Percentiles rank a stretch among this genome's conserved stretches.
Conservation (phyloP, 2,113 vertebrate species). For the Trematomus loennbergii region DNA sequence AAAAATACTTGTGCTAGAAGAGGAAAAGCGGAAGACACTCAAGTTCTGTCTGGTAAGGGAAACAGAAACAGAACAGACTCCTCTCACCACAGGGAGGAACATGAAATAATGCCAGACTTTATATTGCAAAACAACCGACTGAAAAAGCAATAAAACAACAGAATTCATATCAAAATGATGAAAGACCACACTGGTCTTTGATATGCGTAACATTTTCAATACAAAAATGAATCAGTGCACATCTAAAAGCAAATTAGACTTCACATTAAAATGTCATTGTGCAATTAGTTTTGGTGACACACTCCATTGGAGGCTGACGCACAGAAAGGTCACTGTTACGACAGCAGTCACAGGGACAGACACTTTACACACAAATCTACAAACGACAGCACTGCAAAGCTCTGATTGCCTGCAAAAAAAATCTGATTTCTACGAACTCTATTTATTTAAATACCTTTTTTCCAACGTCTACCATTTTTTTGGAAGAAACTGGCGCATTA, state of each 20-base stretch:
- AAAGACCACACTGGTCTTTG: neutral
- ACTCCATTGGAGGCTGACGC: neutral
- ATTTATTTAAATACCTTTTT: neutral
- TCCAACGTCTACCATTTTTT: neutral
- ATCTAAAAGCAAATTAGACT: slow-evolving; percentile 6
- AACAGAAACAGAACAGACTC: slow-evolving; percentile 11
- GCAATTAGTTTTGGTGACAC: slow-evolving; percentile 37
- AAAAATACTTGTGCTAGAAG: slow-evolving; percentile 5
- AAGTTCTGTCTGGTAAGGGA: neutral
- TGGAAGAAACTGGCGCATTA: neutral
- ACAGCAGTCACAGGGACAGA: neutral
- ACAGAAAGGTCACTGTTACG: slow-evolving; percentile 16
- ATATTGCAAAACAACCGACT: neutral
- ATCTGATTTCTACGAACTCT: neutral
- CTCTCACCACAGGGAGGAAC: neutral
- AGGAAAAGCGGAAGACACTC: neutral
- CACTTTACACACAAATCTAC: neutral
- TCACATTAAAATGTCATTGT: slow-evolving; percentile 41
- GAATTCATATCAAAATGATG: neutral
- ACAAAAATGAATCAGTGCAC: slow-evolving; percentile 12
- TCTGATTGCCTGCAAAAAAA: neutral
- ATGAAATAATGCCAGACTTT: neutral
- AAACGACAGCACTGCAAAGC: neutral
- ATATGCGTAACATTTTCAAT: neutral
- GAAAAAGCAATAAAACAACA: neutral